Base-by-base conservation (phyloP, 2,113 vertebrate species). In the Nannospalax galili region DNA sequence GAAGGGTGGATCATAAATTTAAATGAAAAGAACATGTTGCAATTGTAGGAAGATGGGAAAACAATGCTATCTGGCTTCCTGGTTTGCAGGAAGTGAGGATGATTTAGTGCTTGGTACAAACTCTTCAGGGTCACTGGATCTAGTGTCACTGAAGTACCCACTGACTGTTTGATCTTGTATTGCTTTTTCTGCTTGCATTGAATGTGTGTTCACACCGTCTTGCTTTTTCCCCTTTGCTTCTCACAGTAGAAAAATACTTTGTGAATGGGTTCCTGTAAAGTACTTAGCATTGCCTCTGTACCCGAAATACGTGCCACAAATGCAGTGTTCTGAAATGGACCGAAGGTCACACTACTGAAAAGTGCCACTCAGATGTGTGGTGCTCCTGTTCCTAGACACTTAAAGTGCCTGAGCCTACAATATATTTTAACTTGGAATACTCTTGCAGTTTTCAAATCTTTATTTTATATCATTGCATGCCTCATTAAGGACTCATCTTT, bases 1-100 rank as follows among this genome's bases (percentile, higher is more conserved):
- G 95, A 95, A 97, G 91, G 78, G 93, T 78, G 48, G 78, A 32
- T 90, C 73, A 79, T 93, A 84, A 52, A 62, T 75, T 92, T 95
- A 92, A 90, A 79, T 42, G 67, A 85, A 88, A 86, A 85, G 58
- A 88, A 56, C 19, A 64, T 79, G 86, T 93, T 77, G 93, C 74
- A 94, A 74, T 90, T 87, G 65, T 35, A 37, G 77, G 69, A 80
- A n/a, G 64, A 20, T 32, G 91, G 45, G 69, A 64, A 92, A 93
- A 72, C 56, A 64, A 45, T 77, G 70, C 10, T 45, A 7, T 60
- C 72, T 92, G 92, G 92, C 67, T 92, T 90, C 72, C 84, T 65
- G 6, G 73, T 84, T 90, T 81, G 81, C 87, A 80, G 64, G 91
- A 78, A 84, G 42, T 86, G n/a, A 48, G 7, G 28, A 22, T 4